Conservation (phyloP, 2,888 invertebrate genomes). For the Sceliomorpha sp. region DNA sequence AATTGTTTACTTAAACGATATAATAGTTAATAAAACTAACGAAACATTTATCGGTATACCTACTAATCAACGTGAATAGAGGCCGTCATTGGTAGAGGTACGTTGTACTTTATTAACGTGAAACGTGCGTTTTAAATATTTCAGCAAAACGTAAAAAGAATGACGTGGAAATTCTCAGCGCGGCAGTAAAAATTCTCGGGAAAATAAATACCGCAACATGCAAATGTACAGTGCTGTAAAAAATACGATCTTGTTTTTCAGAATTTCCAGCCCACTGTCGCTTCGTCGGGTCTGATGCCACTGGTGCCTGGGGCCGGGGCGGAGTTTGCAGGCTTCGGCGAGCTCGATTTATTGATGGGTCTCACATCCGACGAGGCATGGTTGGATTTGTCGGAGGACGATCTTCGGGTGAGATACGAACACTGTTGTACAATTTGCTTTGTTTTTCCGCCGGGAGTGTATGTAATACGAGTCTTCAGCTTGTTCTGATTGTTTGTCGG, state of each 20-base stretch:
- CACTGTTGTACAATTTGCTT: not conserved
- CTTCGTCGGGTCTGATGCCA: conserved; percentile 83
- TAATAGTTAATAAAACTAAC: no score
- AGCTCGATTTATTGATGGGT: conserved; percentile 91
- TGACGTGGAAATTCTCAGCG: no score
- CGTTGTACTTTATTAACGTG: no score
- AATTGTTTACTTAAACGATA: no score
- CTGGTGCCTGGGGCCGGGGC: conserved; percentile 87
- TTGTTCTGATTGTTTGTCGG: no score
- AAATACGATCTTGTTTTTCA: conserved; percentile 58
- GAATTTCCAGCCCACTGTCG: conserved; percentile 83
- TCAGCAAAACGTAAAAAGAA: no score
- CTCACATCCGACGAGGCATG: conserved; percentile 87
- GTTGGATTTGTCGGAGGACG: conserved; percentile 80
- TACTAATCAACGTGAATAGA: no score
- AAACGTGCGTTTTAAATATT: no score
- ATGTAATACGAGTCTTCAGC: not conserved
- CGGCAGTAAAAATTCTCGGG: not conserved
- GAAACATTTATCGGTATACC: no score
- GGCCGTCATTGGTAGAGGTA: no score
- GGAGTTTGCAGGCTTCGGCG: conserved; percentile 90
- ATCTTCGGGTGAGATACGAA: conserved; percentile 69
- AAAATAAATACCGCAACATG: not conserved
- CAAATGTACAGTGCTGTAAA: conserved; percentile 12
- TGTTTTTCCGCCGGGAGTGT: not conserved